Base-by-base conservation (phyloP, 2,888 invertebrate genomes). In the Biston betularia region DNA sequence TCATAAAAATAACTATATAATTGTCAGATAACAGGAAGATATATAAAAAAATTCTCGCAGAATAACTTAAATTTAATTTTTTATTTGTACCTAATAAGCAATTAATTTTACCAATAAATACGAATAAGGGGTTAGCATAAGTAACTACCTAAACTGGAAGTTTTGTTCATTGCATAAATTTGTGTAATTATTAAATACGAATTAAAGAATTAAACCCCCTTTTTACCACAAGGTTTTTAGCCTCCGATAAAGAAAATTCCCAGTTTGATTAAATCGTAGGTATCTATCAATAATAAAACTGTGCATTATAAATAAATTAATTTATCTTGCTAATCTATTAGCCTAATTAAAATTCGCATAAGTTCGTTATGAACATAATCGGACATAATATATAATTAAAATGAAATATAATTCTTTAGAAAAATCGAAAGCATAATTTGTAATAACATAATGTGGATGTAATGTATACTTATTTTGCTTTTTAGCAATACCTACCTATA, bases 301-400 rank as follows among this genome's bases (percentile, higher is more conserved):
- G 54, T 54, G 54, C 54, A 54, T 24, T 42, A 54, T 42, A 42
- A 42, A 42, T 12, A 4, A 24, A 24, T 24, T 24, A 24, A 3
- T 24, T 42, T 54, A 24, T 24, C 40, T 24, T 54, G 42, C 42
- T 42, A 54, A 42, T 38, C 12, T 54, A 54, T 53, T 52, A 12
- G 12, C 12, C 11, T 54, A 54, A 54, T 35, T 44, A 54, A 54
- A 24, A 2, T 15, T 24, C 24, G 42, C 54, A 44, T 38, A 38
- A 38, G 54, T 42, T 44, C 11, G n/a, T 33, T 54, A 24, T 33
- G 42, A 54, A 54, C 42, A 44, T 44, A 44, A 54, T 42, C 12
- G 4, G 53, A 9, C 14, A 8, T 38, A 38, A 38, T 38, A n/a
- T n/a, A n/a, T n/a, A n/a, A n/a, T n/a, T n/a, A n/a, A n/a, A n/a